Percentiles rank a stretch among this genome's conserved stretches.
phyloP scores from a whole-genome alignment of 2,888 invertebrate species.

The Lasioglossum villosulum region DNA sequence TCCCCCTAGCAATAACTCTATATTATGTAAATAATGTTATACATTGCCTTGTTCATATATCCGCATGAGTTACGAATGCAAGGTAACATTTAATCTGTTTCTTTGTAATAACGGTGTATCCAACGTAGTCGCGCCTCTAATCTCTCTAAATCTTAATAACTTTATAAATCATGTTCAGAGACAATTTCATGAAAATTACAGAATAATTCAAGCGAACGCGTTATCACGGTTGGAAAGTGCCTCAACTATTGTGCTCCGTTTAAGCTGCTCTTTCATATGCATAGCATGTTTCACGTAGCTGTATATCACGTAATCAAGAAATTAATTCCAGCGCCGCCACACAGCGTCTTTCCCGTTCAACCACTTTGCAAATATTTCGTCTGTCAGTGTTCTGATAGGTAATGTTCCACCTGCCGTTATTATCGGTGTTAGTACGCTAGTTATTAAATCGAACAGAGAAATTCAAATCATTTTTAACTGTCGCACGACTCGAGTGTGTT shows the following conservation, averaged over 20 bases:
- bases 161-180: constrained; percentile 67
- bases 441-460: neutral
- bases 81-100: constrained; percentile 45
- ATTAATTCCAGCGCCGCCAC: constrained; percentile 64
- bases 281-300: constrained; percentile 60
- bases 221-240: constrained; percentile 70
- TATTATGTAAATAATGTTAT: constrained; percentile 4
- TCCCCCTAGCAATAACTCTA: neutral
- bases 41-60: neutral
- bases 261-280: constrained; percentile 73
- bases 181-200: constrained; percentile 72
- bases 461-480: neutral
- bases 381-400: constrained; percentile 3
- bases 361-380: constrained; percentile 33
- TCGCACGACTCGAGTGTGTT: neutral
- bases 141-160: constrained; percentile 72
- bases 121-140: constrained; percentile 50
- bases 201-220: constrained; percentile 72
- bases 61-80: neutral
- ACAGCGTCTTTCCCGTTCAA: constrained; percentile 23
- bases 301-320: constrained; percentile 69
- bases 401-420: constrained; percentile 15
- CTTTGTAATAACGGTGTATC: constrained; percentile 50
- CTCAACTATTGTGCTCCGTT: constrained; percentile 71
- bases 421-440: neutral